Evolutionary conservation across 2,113 vertebrate species (phyloP), one percentile per base, ranked within the genome.

Genomic region (Synodontis membranacea): DNA sequence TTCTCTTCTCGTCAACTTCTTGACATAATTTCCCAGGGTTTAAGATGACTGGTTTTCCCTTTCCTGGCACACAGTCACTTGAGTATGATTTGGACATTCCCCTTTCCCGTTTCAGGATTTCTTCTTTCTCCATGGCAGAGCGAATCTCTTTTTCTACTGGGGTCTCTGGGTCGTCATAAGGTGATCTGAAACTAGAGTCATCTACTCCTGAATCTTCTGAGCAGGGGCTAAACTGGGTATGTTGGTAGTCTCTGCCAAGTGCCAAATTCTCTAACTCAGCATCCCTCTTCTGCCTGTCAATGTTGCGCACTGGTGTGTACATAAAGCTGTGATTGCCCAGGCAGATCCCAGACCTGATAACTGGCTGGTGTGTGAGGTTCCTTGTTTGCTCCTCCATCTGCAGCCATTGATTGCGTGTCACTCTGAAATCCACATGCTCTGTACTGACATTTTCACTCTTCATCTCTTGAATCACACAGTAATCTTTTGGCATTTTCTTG

Each of bases 381-480:
- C 93, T 94, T 34, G 94, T 96, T 82, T 94, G 94, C 86, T 95
- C 93, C 83, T 96, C 95, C 91, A 95, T 95, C 86, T 94, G 93
- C 23, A 93, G 89, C 95, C 95, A 96, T 90, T 96, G 95, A 84
- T 94, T 94, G 21, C 95, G 95, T 70, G 95, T 92, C 54, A 94
- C 82, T 83, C 93, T 91, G 88, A 96, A 96, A 86, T 96, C 94
- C 42, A 96, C 94, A 23, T 96, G 95, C 84, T 96, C 95, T 5
- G 92, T 95, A 68, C 94, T 95, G 6, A 96, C 94, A 17, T 95
- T 95, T 89, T 94, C 92, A 19, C 94, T 96, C 88, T 93, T 94
- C 39, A 93, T 95, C 90, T 95, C 94, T 87, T 96, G 94, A 89
- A 95, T 95, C 31, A 96, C 95, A 84, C 95, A 96, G 75, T 94